Percentiles rank a stretch among this genome's conserved stretches.
Evolutionary conservation across 1,140 invertebrate species (phyloP).

Genomic region (Heliconius congener): DNA sequence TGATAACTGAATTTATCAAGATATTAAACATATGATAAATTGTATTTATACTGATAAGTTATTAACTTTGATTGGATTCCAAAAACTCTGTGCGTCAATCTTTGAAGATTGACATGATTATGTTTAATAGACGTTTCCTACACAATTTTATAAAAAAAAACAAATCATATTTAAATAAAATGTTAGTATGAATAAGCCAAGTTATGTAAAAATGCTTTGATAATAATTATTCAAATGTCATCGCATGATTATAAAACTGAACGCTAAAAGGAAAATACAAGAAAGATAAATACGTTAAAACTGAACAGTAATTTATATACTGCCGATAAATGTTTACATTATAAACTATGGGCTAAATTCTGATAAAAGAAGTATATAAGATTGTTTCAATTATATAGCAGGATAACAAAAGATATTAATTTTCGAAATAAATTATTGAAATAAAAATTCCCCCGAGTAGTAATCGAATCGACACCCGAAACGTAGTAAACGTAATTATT

Average conservation of each 20-base stretch:
- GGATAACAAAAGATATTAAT: not conserved
- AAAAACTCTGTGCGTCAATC: not conserved
- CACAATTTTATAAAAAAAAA: not conserved
- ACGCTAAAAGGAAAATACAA: not conserved
- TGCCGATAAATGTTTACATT: not conserved
- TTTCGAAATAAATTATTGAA: not conserved
- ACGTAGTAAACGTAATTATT: no score
- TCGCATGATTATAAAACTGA: not conserved
- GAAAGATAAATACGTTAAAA: not conserved
- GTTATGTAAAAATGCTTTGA: not conserved
- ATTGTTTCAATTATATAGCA: no score
- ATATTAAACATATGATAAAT: not conserved
- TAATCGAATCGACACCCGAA: no score
- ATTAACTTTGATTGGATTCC: not conserved
- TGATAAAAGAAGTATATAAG: no score
- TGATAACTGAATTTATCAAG: not conserved
- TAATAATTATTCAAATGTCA: not conserved
- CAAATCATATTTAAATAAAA: not conserved
- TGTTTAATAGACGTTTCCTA: not conserved
- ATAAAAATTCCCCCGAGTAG: no score
- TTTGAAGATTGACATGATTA: constrained; percentile 1
- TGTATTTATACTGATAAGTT: not conserved
- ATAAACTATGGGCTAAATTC: no score
- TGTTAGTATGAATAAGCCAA: not conserved
- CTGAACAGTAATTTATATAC: not conserved